Evolutionary conservation across 2,113 vertebrate species (phyloP).

Genomic region (Chlamydotis undulata): DNA sequence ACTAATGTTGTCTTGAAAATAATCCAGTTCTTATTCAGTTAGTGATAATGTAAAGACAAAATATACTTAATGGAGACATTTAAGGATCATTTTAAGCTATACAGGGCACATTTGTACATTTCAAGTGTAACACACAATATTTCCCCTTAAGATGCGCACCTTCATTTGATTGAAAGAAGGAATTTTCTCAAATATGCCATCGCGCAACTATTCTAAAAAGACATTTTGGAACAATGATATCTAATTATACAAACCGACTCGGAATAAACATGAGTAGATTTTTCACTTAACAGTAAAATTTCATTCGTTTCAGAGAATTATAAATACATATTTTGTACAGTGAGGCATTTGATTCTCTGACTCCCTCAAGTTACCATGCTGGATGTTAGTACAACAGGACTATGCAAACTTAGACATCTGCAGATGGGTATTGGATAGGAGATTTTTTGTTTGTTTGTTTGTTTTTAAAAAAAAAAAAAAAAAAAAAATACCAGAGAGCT

Average conservation of each 20-base stretch:
- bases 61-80: slow-evolving; percentile 67
- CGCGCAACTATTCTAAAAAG: not conserved
- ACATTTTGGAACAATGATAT: slow-evolving; percentile 1
- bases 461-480: not conserved
- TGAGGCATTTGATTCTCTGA: slow-evolving; percentile 31
- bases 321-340: slow-evolving; percentile 49
- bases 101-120: slow-evolving; percentile 70
- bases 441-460: not conserved
- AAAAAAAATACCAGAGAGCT: slow-evolving; percentile 25
- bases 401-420: slow-evolving; percentile 27
- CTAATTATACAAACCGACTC: slow-evolving; percentile 39
- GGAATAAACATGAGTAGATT: slow-evolving; percentile 12
- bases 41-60: slow-evolving; percentile 67
- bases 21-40: slow-evolving; percentile 73
- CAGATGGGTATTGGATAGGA: not conserved
- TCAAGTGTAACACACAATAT: slow-evolving; percentile 63
- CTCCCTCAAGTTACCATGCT: not conserved
- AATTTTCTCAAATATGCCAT: not conserved
- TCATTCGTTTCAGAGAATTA: slow-evolving; percentile 25
- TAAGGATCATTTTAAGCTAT: slow-evolving; percentile 42
- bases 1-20: slow-evolving; percentile 64
- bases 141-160: slow-evolving; percentile 37
- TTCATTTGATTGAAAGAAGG: slow-evolving; percentile 57
- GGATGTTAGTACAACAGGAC: slow-evolving; percentile 9
- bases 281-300: slow-evolving; percentile 9